Evolutionary conservation across 2,797 vertebrate genomes (phyloP).

Genomic region (Furcifer pardalis): DNA sequence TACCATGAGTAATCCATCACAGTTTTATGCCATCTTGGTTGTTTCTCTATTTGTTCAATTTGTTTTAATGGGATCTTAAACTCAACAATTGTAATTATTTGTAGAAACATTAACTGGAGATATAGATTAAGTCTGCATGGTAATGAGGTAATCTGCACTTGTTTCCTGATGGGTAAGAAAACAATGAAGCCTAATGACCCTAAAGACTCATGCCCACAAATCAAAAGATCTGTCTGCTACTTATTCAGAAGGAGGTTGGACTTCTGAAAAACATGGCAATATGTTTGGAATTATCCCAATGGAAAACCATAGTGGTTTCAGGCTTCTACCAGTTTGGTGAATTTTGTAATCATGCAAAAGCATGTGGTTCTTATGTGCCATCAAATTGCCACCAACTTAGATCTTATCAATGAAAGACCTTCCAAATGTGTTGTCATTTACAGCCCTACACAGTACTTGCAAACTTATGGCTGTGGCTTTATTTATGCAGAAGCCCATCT

Average conservation of each 20-base stretch:
- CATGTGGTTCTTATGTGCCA: too few species aligned
- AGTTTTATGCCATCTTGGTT: slow-evolving; percentile 47
- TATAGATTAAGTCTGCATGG: slow-evolving; percentile 43
- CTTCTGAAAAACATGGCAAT: neutral
- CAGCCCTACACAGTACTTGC: too few species aligned
- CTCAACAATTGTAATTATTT: slow-evolving; percentile 55
- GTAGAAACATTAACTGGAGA: slow-evolving; percentile 49
- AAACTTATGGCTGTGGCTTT: too few species aligned
- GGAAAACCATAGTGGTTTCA: too few species aligned
- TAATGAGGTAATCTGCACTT: slow-evolving; percentile 51
- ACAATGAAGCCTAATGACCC: slow-evolving; percentile 17
- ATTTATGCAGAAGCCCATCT: too few species aligned
- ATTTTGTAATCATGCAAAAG: neutral
- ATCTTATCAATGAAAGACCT: too few species aligned
- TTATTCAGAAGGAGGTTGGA: neutral
- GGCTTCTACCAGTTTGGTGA: neutral
- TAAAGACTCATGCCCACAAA: slow-evolving; percentile 21
- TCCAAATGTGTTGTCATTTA: too few species aligned
- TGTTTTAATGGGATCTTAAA: slow-evolving; percentile 59
- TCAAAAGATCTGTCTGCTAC: slow-evolving; percentile 20
- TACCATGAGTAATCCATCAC: neutral
- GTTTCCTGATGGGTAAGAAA: slow-evolving; percentile 29
- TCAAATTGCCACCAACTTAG: too few species aligned
- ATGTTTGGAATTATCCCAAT: neutral
- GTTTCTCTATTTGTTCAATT: slow-evolving; percentile 46